phyloP scores from a whole-genome alignment of 2,888 invertebrate species.

The Patella ulyssiponensis region DNA sequence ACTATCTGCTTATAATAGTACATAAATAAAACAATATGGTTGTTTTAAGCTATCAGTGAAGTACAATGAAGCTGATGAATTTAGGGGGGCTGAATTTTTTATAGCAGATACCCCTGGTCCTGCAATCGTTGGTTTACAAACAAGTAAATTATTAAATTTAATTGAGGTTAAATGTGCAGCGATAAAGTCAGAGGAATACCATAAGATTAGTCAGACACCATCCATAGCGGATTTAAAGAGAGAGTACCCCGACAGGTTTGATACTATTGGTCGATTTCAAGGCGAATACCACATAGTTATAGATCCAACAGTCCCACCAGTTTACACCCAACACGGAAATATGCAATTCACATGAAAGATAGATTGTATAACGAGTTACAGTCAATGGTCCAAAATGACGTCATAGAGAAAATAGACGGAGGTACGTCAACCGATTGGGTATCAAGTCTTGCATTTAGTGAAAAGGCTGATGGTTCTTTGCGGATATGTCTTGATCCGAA shows the following conservation, averaged over 20 bases:
- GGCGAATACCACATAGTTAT: neutral
- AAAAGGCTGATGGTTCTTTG: neutral
- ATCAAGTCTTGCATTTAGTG: neutral
- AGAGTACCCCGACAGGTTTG: neutral
- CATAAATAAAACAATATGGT: neutral
- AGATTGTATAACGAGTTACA: neutral
- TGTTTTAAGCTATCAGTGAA: neutral
- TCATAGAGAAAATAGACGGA: neutral
- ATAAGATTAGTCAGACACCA: neutral
- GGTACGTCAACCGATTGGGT: neutral
- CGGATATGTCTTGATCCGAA: neutral
- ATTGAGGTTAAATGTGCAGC: neutral
- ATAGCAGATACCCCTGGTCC: neutral
- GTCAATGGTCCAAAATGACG: neutral
- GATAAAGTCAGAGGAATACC: neutral
- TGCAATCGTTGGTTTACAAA: neutral
- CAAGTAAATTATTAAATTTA: neutral
- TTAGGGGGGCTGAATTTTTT: neutral
- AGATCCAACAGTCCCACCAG: neutral
- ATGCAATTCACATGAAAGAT: neutral
- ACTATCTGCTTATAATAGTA: neutral
- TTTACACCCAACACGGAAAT: neutral
- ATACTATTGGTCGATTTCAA: neutral
- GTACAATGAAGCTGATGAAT: neutral
- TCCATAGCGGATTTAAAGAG: neutral